These are phyloP conservation scores for Tethea ocularis DNA, from an alignment of 2,888 invertebrate species.

Conservation along the genomic window DNA sequence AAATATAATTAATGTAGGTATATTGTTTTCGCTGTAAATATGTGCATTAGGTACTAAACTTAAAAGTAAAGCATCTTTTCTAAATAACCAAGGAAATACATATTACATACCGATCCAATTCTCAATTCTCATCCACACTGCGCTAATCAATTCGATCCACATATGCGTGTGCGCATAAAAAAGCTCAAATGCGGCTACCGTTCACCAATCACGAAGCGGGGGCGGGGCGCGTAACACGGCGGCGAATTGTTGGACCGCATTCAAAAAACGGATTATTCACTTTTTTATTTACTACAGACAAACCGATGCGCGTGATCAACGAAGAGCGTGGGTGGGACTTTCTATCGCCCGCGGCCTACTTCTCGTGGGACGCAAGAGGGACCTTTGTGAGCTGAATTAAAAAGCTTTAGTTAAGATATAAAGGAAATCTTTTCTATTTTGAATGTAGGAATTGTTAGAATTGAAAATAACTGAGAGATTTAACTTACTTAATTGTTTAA, in stretches of 20 bases:
- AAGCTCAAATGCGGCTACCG: conserved; percentile 65
- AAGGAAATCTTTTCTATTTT: not conserved
- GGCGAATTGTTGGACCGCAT: conserved; percentile 57
- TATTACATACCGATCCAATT: not conserved
- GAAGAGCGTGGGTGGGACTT: conserved; percentile 77
- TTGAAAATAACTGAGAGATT: too few species aligned
- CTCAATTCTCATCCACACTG: conserved; percentile 12
- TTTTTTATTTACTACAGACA: conserved; percentile 49
- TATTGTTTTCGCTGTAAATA: too few species aligned
- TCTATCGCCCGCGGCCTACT: conserved; percentile 72
- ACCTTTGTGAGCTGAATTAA: not conserved
- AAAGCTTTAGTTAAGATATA: not conserved
- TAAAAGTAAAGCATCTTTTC: too few species aligned
- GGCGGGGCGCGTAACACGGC: conserved; percentile 77
- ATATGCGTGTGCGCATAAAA: conserved; percentile 41
- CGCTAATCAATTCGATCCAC: conserved; percentile 42
- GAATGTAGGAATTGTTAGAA: not conserved
- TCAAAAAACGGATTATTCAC: conserved; percentile 64
- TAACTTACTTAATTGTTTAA: too few species aligned
- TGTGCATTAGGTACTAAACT: too few species aligned
- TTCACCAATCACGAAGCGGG: conserved; percentile 70
- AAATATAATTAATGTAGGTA: too few species aligned
- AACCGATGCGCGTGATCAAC: conserved; percentile 41
- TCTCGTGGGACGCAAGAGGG: conserved; percentile 64
- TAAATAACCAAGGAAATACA: too few species aligned